Evolutionary conservation across 2,888 invertebrate species (phyloP), one percentile per base, ranked within the genome.

Genomic region (Hypena proboscidalis): DNA sequence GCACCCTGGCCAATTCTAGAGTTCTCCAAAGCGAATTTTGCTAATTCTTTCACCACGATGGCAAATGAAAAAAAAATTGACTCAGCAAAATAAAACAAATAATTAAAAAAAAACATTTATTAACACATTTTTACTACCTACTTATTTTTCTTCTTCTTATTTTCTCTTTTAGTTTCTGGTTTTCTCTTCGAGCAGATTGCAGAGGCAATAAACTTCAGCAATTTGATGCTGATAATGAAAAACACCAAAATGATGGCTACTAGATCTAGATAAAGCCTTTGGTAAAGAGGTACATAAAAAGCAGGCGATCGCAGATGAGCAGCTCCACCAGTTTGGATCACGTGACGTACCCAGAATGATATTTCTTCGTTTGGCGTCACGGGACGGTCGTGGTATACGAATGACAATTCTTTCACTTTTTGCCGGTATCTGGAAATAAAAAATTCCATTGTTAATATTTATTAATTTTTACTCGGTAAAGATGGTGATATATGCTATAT

Each of bases 311-410:
- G 52, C 3, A 85, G 64, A 60, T 93, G 81, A 8, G 84, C 85
- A 2, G 90, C 91, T 0, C 93, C 93, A 15, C 83, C 75, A 1
- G 92, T 91, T 35, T 86, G 77, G 2, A 87, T 91, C 4, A 93
- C 91, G 68, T 93, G 92, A 68, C 94, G 93, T 15, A 93, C 87
- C 93, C 93, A 93, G 81, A 92, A 93, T 15, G 92, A 76, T 10
- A 93, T 92, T 1, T 90, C 90, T 11, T 93, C 92, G 43, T 92
- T 63, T 0, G 93, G 91, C 8, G 85, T 80, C 46, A 91, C 71
- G 0, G 92, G 92, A 8, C 93, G 84, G 19, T 52, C 37, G 17
- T 46, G 52, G 38, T 38, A 56, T 13, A 56, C 17, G 5, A 9
- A 26, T 2, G 52, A 56, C 4, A 42, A 19, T 14, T 47, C 38